Percentiles rank a stretch among this genome's conserved stretches.
phyloP scores from a whole-genome alignment of 2,113 vertebrate species.

The Odocoileus hemionus region DNA sequence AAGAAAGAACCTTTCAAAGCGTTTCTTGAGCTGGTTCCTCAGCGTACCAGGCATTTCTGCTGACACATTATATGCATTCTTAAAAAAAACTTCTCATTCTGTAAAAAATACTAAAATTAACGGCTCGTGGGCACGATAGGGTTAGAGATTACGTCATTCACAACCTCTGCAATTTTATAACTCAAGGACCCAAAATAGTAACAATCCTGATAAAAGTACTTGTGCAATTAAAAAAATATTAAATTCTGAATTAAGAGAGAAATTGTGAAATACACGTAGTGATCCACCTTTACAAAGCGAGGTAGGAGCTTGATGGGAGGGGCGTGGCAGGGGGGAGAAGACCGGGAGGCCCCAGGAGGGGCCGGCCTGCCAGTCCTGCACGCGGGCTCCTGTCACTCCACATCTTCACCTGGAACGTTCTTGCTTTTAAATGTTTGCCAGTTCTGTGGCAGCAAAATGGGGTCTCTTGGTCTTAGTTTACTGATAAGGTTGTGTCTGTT shows the following conservation, averaged over 20 bases:
- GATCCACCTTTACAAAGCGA: neutral
- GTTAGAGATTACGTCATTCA: neutral
- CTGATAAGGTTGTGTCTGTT: neutral
- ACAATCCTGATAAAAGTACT: neutral
- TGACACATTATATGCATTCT: neutral
- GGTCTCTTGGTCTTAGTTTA: neutral
- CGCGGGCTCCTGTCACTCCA: neutral
- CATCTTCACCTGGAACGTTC: neutral
- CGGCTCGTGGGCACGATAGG: neutral
- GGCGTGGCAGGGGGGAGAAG: too few species aligned
- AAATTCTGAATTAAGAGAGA: neutral
- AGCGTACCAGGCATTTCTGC: neutral
- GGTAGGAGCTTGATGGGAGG: neutral
- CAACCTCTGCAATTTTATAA: neutral
- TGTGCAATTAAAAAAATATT: neutral
- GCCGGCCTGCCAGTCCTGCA: rapidly evolving
- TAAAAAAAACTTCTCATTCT: neutral
- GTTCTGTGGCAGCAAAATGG: neutral
- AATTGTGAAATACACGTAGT: neutral
- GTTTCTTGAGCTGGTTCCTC: neutral
- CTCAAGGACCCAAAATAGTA: neutral
- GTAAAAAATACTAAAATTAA: neutral
- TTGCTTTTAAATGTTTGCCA: neutral
- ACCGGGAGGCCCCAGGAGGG: neutral
- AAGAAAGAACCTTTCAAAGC: neutral